Base-by-base conservation (phyloP, 2,888 invertebrate species). In the Chalcis sispes region DNA sequence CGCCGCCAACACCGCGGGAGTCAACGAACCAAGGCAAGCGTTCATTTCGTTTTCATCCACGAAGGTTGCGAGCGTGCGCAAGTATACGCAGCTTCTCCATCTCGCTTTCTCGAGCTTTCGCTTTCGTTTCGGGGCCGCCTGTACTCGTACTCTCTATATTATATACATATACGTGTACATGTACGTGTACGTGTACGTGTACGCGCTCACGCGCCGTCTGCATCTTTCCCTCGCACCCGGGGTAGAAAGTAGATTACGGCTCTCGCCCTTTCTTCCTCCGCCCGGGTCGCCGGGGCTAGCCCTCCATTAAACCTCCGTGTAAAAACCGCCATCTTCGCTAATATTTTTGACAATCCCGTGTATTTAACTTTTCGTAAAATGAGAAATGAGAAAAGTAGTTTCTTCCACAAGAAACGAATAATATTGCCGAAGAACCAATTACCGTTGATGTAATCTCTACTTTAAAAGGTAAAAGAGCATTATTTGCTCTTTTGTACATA, bases 1-100 rank as follows among this genome's bases (percentile, higher is more conserved):
- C 36, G 61, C n/a, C n/a, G 52, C 27, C n/a, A n/a, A n/a, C n/a
- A n/a, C n/a, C n/a, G n/a, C 25, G 59, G 52, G 40, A 74, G 74
- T 74, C 74, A 74, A 74, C 74, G 74, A 74, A 69, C 74, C 62
- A 62, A 74, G 67, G 42, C 61, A 27, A 42, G 40, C 73, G 42
- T 69, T 74, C 74, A 66, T 69, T 74, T 74, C 69, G 74, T 74
- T 74, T 69, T 62, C 74, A 56, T 67, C 69, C 69, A 25, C 36
- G 29, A 32, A 36, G 52, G 50, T 40, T n/a, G n/a, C n/a, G n/a
- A n/a, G 42, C 58, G 72, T 20, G 18, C 23, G 10, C 50, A 58
- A 20, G 3, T 56, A 40, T 56, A 48, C 29, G 42, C 50, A 50
- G 62, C 40, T 54, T 61, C 70, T 1, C 36, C 0, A 20, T 18